Evolutionary conservation across 2,888 invertebrate genomes (phyloP), one percentile per base, ranked within the genome.

Genomic region (Pristionchus exspectatus): DNA sequence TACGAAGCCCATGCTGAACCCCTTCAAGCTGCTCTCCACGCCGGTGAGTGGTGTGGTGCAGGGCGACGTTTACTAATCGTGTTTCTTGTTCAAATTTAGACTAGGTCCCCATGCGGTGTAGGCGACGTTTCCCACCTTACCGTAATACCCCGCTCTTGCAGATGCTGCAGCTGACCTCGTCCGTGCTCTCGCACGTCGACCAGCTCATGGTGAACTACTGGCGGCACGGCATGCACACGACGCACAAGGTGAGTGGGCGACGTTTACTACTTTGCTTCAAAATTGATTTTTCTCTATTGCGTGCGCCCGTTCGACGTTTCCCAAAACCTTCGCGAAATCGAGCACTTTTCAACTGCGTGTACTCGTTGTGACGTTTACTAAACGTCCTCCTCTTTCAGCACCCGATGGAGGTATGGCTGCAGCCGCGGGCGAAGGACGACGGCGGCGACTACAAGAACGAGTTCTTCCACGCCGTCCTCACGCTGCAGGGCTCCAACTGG

Each of bases 391-490:
- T 69, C 44, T 24, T 3, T 56, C 84, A 85, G 84, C 59, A 85
- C 33, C 84, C 84, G 30, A 85, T 85, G 84, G 12, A 9, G 59
- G 84, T 33, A 33, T 85, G 84, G 59, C 33, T 85, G 44, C 81
- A 54, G 81, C 81, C 81, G 27, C 18, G 74, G 14, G 83, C 18
- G 12, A 54, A 54, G 27, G 56, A 85, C 21, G 59, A 85, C 50
- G 59, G 59, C 59, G 50, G 59, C 56, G 84, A 85, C 84, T 85
- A 33, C 84, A 85, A 59, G 33, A 16, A 24, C 18, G 21, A 14
- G 59, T 85, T 59, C 59, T 59, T 33, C 84, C 30, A 59, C 24
- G 24, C 56, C n/a, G 44, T 81, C 16, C 59, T 59, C 56, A 16
- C 14, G 30, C 59, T 33, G 33, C 84, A 59, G 59, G 33, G 30